phyloP scores from a whole-genome alignment of 1,140 invertebrate species.

The Dysdera silvatica region DNA sequence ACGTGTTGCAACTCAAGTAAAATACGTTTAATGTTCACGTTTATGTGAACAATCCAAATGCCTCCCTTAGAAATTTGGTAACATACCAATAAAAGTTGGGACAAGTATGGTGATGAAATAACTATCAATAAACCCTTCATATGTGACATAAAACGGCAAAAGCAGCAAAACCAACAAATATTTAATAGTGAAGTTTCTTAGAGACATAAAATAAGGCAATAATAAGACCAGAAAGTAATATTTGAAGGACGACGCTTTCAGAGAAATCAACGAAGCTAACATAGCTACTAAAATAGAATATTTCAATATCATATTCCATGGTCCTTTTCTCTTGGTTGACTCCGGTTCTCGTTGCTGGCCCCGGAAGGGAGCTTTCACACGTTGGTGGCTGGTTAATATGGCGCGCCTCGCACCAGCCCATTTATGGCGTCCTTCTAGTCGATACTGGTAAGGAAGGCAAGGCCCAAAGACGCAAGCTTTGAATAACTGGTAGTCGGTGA shows the following conservation, averaged over 20 bases:
- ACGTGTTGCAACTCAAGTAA: no score
- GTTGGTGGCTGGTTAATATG: slow-evolving; percentile 12
- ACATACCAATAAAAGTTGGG: no score
- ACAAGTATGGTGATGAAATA: slow-evolving; percentile 19
- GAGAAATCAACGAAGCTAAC: slow-evolving; percentile 13
- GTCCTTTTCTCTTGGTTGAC: no score
- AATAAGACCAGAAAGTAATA: slow-evolving; percentile 4
- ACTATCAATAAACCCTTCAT: slow-evolving; percentile 11
- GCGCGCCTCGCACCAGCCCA: slow-evolving; percentile 46
- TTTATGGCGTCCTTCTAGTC: slow-evolving; percentile 43
- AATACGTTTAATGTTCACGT: no score
- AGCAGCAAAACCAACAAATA: slow-evolving; percentile 13
- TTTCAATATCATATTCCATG: no score
- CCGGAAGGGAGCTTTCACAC: not conserved
- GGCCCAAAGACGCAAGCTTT: slow-evolving; percentile 42
- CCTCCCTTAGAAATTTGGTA: no score
- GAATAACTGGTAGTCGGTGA: slow-evolving; percentile 41
- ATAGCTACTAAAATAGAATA: no score
- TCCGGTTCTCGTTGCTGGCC: not conserved
- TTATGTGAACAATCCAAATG: no score
- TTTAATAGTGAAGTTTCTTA: slow-evolving; percentile 22
- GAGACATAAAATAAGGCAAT: slow-evolving; percentile 12
- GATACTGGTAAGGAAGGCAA: slow-evolving; percentile 47
- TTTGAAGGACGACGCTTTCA: slow-evolving; percentile 4
- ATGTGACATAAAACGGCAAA: slow-evolving; percentile 11